phyloP scores from a whole-genome alignment of 2,888 invertebrate species.

The Andricus quercusramuli region DNA sequence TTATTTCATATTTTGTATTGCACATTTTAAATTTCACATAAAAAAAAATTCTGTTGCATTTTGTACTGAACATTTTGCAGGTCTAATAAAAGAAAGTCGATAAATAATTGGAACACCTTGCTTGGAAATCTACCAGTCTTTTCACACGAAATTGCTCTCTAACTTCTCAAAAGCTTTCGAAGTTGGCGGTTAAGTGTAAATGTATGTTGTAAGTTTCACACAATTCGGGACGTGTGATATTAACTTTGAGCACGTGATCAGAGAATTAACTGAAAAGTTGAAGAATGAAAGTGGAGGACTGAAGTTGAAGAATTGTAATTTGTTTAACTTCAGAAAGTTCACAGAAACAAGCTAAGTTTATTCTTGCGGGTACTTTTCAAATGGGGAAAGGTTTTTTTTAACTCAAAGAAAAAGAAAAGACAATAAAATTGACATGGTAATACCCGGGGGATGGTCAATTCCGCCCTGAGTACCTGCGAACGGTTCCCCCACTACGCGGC shows the following conservation, averaged over 20 bases:
- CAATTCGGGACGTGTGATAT: not conserved
- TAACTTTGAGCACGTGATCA: not conserved
- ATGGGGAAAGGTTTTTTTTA: too few relatives aligned
- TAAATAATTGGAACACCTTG: not conserved
- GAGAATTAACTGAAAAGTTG: not conserved
- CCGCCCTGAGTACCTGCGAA: too few relatives aligned
- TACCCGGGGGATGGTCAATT: too few relatives aligned
- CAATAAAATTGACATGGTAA: too few relatives aligned
- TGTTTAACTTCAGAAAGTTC: not conserved
- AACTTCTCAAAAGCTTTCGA: not conserved
- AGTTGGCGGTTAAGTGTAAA: not conserved
- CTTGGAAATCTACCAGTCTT: conserved; percentile 1
- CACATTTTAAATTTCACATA: too few relatives aligned
- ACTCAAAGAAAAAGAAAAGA: too few relatives aligned
- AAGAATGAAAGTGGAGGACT: not conserved
- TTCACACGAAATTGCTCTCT: not conserved
- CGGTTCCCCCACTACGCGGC: too few relatives aligned
- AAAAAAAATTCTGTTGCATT: not conserved
- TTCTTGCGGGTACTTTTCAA: too few relatives aligned
- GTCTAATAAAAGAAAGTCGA: not conserved
- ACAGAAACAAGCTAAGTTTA: too few relatives aligned
- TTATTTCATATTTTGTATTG: too few relatives aligned
- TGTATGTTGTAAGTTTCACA: conserved; percentile 7
- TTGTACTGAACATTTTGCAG: not conserved
- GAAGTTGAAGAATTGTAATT: not conserved